Conservation (phyloP, 2,113 vertebrate species). For the Callorhinus ursinus region DNA sequence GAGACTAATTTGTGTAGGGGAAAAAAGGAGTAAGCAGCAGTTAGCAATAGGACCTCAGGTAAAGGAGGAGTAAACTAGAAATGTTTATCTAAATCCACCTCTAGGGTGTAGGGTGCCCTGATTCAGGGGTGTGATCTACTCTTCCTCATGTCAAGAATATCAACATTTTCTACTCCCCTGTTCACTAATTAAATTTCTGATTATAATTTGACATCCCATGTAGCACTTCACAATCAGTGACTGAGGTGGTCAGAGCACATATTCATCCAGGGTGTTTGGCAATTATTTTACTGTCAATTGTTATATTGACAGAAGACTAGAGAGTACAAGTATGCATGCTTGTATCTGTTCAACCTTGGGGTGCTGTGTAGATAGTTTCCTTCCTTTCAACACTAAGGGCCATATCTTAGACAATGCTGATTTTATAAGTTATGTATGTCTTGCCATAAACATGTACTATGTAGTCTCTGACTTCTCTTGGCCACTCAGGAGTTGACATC, state of each 20-base stretch:
- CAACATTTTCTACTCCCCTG: background rate
- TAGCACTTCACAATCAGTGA: background rate
- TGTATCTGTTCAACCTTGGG: background rate
- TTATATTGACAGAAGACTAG: background rate
- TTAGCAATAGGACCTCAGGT: background rate
- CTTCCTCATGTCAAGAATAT: background rate
- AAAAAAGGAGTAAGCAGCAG: background rate
- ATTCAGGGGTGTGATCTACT: background rate
- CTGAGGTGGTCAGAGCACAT: background rate
- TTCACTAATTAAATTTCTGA: background rate
- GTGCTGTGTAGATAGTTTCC: background rate
- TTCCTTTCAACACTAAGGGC: background rate
- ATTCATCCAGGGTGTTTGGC: background rate
- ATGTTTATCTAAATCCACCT: background rate
- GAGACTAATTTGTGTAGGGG: background rate
- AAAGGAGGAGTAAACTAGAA: background rate
- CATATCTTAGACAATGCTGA: background rate
- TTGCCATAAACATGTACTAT: background rate
- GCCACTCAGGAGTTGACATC: background rate
- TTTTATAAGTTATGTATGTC: background rate
- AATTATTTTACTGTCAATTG: background rate
- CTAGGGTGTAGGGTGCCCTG: rapidly evolving
- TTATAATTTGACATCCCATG: background rate
- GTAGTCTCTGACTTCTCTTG: background rate
- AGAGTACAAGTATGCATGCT: background rate